Conservation (phyloP, 2,797 vertebrate species). For the Hylomyscus alleni region DNA sequence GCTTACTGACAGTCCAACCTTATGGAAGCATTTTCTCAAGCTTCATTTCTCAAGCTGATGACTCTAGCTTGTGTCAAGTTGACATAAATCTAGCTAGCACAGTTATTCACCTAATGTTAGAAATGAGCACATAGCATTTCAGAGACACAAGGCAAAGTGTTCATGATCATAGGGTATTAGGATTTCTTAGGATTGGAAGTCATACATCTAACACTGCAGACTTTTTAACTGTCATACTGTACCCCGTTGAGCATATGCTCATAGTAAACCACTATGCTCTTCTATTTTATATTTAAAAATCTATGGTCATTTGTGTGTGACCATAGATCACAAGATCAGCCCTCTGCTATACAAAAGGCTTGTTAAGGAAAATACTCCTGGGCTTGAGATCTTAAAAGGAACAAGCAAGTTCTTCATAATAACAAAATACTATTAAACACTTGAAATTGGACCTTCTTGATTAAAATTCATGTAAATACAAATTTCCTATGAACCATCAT, state of each 20-base stretch:
- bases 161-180: not conserved
- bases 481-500: constrained; percentile 30
- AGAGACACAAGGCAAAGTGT: not conserved
- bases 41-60: not conserved
- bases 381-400: constrained; percentile 3
- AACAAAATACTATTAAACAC: constrained; percentile 3
- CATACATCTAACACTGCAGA: not conserved
- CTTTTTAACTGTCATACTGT: not conserved
- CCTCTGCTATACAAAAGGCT: not conserved
- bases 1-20: not conserved
- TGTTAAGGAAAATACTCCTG: not conserved
- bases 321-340: not conserved
- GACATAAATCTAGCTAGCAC: not conserved
- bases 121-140: not conserved
- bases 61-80: not conserved
- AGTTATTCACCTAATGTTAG: not conserved
- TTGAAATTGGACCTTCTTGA: not conserved
- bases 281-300: constrained; percentile 46
- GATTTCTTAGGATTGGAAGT: not conserved
- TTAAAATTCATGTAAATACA: constrained; percentile 59
- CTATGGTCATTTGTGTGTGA: not conserved
- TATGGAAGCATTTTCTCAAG: not conserved
- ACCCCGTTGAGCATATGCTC: not conserved
- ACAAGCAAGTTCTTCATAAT: not conserved
- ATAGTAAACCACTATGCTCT: not conserved